These are phyloP conservation scores for Sepioteuthis lessoniana DNA, from an alignment of 2,888 invertebrate species.

Conservation along the genomic window DNA sequence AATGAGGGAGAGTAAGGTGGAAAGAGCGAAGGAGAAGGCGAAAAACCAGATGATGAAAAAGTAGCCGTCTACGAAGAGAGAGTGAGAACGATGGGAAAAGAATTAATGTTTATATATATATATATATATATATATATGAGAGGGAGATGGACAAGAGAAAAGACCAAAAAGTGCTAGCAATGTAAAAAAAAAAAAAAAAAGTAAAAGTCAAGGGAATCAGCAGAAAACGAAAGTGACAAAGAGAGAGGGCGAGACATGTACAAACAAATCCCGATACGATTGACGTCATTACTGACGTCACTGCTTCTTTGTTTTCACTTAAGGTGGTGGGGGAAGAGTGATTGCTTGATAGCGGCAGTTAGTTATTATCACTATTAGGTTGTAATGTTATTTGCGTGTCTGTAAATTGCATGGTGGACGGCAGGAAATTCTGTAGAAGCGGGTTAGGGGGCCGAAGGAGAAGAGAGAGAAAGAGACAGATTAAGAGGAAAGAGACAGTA, in stretches of 20 bases:
- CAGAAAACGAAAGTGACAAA: neutral
- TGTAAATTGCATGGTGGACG: slow-evolving; percentile 11
- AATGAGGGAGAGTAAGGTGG: too few species aligned
- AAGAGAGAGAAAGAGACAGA: neutral
- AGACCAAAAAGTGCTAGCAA: too few species aligned
- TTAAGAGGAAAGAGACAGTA: neutral
- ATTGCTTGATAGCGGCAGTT: neutral
- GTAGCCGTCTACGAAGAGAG: too few species aligned
- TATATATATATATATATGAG: too few species aligned
- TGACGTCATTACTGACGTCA: slow-evolving; percentile 9
- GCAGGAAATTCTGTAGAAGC: neutral
- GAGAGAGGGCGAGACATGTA: neutral
- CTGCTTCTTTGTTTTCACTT: neutral
- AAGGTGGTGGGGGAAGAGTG: neutral
- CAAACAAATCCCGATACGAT: slow-evolving; percentile 11
- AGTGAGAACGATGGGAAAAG: too few species aligned
- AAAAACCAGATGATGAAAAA: too few species aligned
- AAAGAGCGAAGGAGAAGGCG: too few species aligned
- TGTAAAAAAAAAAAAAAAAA: neutral
- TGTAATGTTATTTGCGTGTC: slow-evolving; percentile 5
- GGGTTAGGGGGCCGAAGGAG: too few species aligned
- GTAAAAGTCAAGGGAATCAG: neutral
- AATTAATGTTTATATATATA: too few species aligned
- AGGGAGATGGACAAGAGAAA: neutral
- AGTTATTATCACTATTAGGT: neutral